Evolutionary conservation across 2,113 vertebrate genomes (phyloP), one percentile per base, ranked within the genome.

Genomic region (Varanus salvator): DNA sequence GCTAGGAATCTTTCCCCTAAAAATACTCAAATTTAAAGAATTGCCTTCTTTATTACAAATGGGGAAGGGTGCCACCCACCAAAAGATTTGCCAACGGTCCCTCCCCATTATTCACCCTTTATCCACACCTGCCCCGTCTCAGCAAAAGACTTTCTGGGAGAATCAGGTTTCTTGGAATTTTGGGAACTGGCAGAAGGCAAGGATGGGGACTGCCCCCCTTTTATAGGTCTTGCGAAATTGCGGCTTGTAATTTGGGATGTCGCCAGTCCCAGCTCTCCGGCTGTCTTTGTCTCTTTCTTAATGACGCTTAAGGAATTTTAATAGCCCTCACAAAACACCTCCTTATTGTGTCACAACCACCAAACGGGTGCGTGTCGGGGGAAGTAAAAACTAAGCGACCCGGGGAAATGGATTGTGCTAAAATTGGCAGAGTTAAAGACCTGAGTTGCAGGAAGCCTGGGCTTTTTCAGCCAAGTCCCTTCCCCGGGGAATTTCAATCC

Each of bases 281-380:
- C 11, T 71, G 7, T 54, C 60, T 21, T 66, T 83, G 9, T 82
- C 78, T 83, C 50, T 29, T 44, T 69, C 44, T 80, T 31, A 64
- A 81, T 75, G 68, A 64, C 52, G 54, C 52, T 82, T 66, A 34
- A 66, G 71, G 85, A 69, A 84, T 90, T 69, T 77, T 83, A 82
- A 87, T 83, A 38, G 71, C 68, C 44, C 21, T 17, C 19, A 15
- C 27, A 12, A 76, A 74, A 29, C 57, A 25, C 8, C 48, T 31
- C 78, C n/a, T 29, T 19, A 5, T n/a, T 17, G 75, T 15, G 52
- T 72, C 84, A 31, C 84, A 57, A 34, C 50, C 38, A 21, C 75
- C 38, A 2, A 60, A 90, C 11, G 15, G 52, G 9, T 2, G 14
- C 1, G 31, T 4, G 19, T 12, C 0, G 31, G 14, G 12, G 50